Base-by-base conservation (phyloP, 2,113 vertebrate species). In the Peucedramus taeniatus region DNA sequence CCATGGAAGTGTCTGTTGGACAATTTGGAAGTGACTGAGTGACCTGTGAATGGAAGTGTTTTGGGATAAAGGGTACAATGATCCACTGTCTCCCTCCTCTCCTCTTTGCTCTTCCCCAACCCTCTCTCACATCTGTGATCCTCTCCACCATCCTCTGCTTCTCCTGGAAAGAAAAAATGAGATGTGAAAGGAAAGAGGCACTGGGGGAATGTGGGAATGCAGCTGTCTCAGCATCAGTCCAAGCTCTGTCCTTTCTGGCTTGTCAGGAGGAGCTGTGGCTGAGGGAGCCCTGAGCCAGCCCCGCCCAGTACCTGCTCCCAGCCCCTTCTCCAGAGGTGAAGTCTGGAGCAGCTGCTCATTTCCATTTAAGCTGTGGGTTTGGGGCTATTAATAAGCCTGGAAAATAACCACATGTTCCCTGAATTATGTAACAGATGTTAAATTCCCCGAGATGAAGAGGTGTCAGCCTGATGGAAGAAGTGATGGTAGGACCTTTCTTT, bases 291-390 rank as follows among this genome's bases (percentile, higher is more conserved):
- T 65, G 90, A 86, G 50, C 75, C 94, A 92, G 90, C 70, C 51
- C 10, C 17, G 26, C 35, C 26, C 19, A 30, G 64, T 70, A 91
- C 94, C 94, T 94, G 87, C 85, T 93, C 56, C 85, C 87, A 95
- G 69, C 76, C 89, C 15, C 80, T 61, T 63, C 77, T 75, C 71
- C 27, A 42, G 92, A 44, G 93, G 88, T 96, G 90, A 97, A 93
- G 90, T 96, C 96, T 96, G 93, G 94, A 96, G 94, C 93, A 97
- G 88, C 93, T 94, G 88, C 83, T 93, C 51, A 27, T 90, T 96
- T 87, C 88, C 85, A 75, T 83, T 78, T 16, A 54, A 93, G 53
- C 69, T 63, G 64, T 63, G 27, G 64, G 42, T 15, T 84, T 75
- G 71, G 90, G 81, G 85, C 92, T 97, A 95, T 94, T 95, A 96